These are phyloP conservation scores for Dendrocincla tyrannina DNA, from an alignment of 2,797 vertebrate genomes.

Conservation along the genomic window DNA sequence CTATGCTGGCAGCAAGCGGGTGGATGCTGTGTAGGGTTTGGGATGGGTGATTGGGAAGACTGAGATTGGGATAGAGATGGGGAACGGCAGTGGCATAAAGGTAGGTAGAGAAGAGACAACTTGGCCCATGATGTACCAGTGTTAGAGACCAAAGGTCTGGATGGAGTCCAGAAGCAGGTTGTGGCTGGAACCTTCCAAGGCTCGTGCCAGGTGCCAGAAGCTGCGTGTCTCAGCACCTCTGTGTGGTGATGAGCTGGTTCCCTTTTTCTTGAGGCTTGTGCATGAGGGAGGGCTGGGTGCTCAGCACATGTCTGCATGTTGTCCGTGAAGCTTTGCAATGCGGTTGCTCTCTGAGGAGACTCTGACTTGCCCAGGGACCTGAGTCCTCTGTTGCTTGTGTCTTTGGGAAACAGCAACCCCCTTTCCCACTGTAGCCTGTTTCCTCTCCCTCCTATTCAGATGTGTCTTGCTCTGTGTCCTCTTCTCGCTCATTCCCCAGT, in stretches of 20 bases:
- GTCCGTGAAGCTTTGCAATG: not conserved
- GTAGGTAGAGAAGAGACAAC: not conserved
- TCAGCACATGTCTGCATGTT: accelerated
- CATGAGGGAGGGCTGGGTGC: accelerated
- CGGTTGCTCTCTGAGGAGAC: not conserved
- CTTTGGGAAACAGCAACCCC: not conserved
- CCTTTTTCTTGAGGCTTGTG: not conserved
- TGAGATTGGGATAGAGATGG: not conserved
- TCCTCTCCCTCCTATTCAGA: not conserved
- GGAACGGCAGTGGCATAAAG: not conserved
- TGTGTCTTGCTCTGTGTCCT: not conserved
- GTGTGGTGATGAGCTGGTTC: accelerated
- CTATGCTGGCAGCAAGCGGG: not conserved
- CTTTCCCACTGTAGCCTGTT: not conserved
- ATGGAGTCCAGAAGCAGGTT: not conserved
- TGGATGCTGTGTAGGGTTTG: accelerated
- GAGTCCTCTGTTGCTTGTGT: accelerated
- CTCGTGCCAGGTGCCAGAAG: not conserved
- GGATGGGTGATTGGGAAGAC: too few relatives aligned
- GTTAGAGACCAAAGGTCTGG: not conserved
- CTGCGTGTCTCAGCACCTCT: not conserved
- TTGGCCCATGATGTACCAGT: accelerated
- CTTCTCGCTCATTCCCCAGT: not conserved
- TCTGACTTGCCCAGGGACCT: not conserved
- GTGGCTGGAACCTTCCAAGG: not conserved